Evolutionary conservation across 2,797 vertebrate species (phyloP).

Genomic region (Coilia nasus): DNA sequence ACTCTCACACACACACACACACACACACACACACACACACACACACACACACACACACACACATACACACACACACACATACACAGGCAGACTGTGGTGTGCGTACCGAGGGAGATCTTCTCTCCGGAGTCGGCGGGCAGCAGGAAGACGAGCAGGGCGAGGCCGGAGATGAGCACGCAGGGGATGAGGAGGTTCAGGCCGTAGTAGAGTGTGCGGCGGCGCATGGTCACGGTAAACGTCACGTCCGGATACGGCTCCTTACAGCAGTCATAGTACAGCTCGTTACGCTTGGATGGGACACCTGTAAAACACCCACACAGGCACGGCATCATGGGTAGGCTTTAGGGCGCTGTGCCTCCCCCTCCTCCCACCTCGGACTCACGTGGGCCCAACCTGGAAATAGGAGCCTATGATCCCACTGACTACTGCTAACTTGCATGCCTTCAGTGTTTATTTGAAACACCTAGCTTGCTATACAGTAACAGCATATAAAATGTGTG

Average conservation of each 20-base stretch:
- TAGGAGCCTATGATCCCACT: no score
- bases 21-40: neutral
- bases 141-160: slow-evolving; percentile 84
- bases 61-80: neutral
- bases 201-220: slow-evolving; percentile 83
- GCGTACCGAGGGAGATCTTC: no score
- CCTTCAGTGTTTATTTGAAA: no score
- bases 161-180: slow-evolving; percentile 83
- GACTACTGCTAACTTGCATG: no score
- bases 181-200: slow-evolving; percentile 87
- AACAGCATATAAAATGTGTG: no score
- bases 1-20: neutral
- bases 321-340: no score
- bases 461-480: no score
- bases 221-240: slow-evolving; percentile 85
- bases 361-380: no score
- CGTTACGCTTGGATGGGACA: slow-evolving; percentile 78
- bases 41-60: neutral
- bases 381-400: no score
- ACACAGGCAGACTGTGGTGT: neutral
- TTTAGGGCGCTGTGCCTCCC: no score
- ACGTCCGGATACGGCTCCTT: slow-evolving; percentile 85
- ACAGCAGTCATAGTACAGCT: slow-evolving; percentile 83
- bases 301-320: slow-evolving; percentile 61
- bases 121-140: slow-evolving; percentile 66